phyloP scores from a whole-genome alignment of 2,797 vertebrate genomes.

The Masticophis lateralis region DNA sequence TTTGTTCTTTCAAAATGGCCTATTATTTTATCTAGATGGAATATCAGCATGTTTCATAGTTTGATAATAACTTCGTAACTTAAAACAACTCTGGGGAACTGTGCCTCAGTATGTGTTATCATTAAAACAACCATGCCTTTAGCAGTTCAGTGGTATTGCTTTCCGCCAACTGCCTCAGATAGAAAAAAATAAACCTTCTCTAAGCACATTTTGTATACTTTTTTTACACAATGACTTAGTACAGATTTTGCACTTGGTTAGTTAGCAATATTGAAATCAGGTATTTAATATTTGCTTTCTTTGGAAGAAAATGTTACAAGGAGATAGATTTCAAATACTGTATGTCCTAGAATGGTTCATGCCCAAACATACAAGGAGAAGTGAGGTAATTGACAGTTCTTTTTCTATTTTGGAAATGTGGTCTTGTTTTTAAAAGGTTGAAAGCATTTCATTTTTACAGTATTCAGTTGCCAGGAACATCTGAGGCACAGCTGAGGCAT shows the following conservation, averaged over 20 bases:
- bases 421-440: conserved; percentile 54
- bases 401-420: conserved; percentile 47
- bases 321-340: conserved; percentile 42
- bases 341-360: conserved; percentile 32
- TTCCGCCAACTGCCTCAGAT: conserved; percentile 40
- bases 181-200: conserved; percentile 21
- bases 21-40: conserved; percentile 15
- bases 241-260: conserved; percentile 23
- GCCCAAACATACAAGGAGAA: conserved; percentile 40
- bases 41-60: conserved; percentile 2
- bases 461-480: conserved; percentile 72
- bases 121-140: conserved; percentile 41
- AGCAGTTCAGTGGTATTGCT: conserved; percentile 32
- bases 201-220: conserved; percentile 36
- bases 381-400: conserved; percentile 34
- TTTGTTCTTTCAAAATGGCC: conserved; percentile 16
- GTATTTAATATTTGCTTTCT: conserved; percentile 53
- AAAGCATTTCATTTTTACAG: conserved; percentile 74
- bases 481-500: conserved; percentile 82
- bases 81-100: conserved; percentile 14
- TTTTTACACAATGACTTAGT: conserved; percentile 28
- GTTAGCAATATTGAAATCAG: conserved; percentile 32
- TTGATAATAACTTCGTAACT: not conserved
- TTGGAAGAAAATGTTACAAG: conserved; percentile 38
- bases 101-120: not conserved